These are phyloP conservation scores for Aegithalos caudatus DNA, from an alignment of 2,113 vertebrate genomes.

Conservation along the genomic window DNA sequence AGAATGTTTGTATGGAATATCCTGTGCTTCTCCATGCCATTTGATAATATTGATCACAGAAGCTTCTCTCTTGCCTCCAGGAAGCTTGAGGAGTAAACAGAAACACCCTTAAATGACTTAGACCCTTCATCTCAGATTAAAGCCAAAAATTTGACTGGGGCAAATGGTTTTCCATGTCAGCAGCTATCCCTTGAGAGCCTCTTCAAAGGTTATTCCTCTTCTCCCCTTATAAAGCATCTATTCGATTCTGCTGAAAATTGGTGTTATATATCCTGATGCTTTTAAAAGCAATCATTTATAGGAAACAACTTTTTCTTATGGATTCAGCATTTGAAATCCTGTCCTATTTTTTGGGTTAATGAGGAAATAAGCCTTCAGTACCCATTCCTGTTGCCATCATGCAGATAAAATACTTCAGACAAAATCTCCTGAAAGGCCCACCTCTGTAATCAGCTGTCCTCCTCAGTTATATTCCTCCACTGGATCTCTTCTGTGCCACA, in stretches of 20 bases:
- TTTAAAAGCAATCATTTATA: background rate
- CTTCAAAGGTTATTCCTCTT: background rate
- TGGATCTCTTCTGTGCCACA: background rate
- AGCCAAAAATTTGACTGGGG: conserved; percentile 39
- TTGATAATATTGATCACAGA: conserved; percentile 58
- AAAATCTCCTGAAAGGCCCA: background rate
- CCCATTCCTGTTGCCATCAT: background rate
- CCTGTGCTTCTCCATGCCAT: background rate
- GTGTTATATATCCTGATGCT: background rate
- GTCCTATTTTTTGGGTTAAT: background rate
- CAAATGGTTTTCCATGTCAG: conserved; percentile 56
- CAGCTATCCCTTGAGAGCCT: conserved; percentile 28
- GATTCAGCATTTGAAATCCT: background rate
- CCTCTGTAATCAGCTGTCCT: background rate
- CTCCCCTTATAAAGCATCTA: background rate
- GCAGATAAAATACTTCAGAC: background rate
- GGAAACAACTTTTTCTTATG: background rate
- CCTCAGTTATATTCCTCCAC: rapidly evolving
- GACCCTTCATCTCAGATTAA: conserved; percentile 61
- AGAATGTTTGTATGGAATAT: background rate
- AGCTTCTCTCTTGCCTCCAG: conserved; percentile 49
- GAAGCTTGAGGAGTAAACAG: conserved; percentile 61
- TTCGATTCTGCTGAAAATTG: background rate
- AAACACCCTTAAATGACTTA: conserved; percentile 60
- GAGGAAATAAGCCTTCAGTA: background rate